Evolutionary conservation across 2,888 invertebrate genomes (phyloP), one percentile per base, ranked within the genome.

Genomic region (Tridacna crocea): DNA sequence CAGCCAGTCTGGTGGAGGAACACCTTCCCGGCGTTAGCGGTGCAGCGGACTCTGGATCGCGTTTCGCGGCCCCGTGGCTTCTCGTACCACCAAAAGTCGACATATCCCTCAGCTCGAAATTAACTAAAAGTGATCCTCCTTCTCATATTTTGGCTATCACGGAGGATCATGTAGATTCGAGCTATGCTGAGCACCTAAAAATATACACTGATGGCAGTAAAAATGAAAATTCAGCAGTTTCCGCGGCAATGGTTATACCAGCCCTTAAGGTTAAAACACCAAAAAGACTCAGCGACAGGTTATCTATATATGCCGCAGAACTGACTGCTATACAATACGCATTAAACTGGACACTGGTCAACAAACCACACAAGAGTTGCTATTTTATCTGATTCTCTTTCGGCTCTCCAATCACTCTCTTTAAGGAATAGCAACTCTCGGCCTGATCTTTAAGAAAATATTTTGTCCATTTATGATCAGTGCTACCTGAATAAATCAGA

Each of bases 201-300:
- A 75, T 75, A 15, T 74, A 47, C 63, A 75, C 65, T 22, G 75
- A 75, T 75, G 63, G 75, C 1, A 55, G 55, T 15, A 72, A 72
- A 72, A 24, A 55, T 48, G n/a, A 27, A 72, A 48, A 72, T 72
- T 26, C n/a, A 24, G 51, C 46, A 48, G 26, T 72, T 13, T 46
- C 55, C 26, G 51, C 72, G 24, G 72, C 72, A 24, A 27, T 36
- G 19, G 46, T 46, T 27, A 68, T 68, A 13, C 68, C 68, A 27
- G 26, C 27, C 15, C n/a, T 68, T 26, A 36, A 68, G 12, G 17
- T 36, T 36, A 12, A 26, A 68, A 26, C 22, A 36, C 1, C 61
- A n/a, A 61, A 61, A 61, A 61, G 61, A 61, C 61, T 61, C 61
- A 61, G 61, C 24, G 24, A 19, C 22, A 61, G 22, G 12, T 22